These are phyloP conservation scores for Bursaphelenchus mucronatus DNA, from an alignment of 1,140 invertebrate species.

Conservation along the genomic window DNA sequence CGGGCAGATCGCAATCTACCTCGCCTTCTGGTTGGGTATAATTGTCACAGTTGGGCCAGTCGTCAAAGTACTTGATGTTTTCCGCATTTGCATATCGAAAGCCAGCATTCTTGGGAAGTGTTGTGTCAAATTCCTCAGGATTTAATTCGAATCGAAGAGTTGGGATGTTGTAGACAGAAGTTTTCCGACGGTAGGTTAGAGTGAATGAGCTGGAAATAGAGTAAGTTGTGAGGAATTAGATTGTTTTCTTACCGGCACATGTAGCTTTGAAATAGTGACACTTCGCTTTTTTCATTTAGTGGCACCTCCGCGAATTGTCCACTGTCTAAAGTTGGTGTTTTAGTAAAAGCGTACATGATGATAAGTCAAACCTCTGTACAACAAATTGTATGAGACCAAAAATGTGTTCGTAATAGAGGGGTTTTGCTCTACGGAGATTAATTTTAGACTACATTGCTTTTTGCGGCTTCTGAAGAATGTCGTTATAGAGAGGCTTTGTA, in stretches of 20 bases:
- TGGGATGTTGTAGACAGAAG: conserved; percentile 30
- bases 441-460: too few relatives aligned
- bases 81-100: conserved; percentile 46
- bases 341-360: neutral
- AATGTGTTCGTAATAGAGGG: too few relatives aligned
- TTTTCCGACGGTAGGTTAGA: conserved; percentile 21
- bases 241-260: conserved; percentile 34
- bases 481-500: too few relatives aligned
- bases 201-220: conserved; percentile 33
- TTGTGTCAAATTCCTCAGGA: conserved; percentile 38
- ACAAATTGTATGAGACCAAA: too few relatives aligned
- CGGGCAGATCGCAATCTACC: conserved; percentile 21
- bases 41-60: conserved; percentile 42
- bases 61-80: conserved; percentile 41
- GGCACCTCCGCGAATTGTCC: conserved; percentile 32
- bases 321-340: conserved; percentile 23
- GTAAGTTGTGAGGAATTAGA: neutral
- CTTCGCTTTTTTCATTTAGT: conserved; percentile 12
- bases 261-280: conserved; percentile 41
- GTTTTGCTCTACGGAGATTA: too few relatives aligned
- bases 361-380: neutral
- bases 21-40: conserved; percentile 8
- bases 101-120: conserved; percentile 36
- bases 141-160: conserved; percentile 29
- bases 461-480: too few relatives aligned